Percentiles rank a stretch among this genome's conserved stretches.
phyloP scores from a whole-genome alignment of 2,113 vertebrate species.

The Misgurnus anguillicaudatus region DNA sequence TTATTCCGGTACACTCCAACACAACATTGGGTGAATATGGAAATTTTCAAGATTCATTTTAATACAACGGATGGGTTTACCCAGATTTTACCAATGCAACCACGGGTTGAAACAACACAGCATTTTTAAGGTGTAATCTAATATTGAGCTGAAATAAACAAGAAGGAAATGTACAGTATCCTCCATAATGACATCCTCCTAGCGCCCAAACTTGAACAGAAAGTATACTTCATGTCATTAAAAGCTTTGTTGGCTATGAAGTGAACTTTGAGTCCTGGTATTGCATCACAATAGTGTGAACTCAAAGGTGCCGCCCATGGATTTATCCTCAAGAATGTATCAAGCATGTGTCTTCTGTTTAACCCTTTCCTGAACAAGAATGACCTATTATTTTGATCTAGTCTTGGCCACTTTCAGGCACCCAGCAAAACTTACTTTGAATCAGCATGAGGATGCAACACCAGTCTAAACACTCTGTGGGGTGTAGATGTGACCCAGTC shows the following conservation, averaged over 20 bases:
- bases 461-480: conserved; percentile 35
- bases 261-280: conserved; percentile 23
- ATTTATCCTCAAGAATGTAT: not conserved
- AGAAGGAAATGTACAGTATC: not conserved
- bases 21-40: too few species aligned
- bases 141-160: not conserved
- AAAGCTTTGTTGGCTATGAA: conserved; percentile 17
- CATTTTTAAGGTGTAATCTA: too few species aligned
- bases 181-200: not conserved
- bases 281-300: not conserved
- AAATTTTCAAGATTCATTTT: too few species aligned
- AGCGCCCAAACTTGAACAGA: not conserved
- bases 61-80: too few species aligned
- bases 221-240: conserved; percentile 14
- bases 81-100: too few species aligned
- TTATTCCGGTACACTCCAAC: too few species aligned
- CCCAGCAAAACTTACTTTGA: conserved; percentile 1
- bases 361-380: not conserved
- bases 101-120: too few species aligned
- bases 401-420: not conserved
- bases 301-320: conserved; percentile 1
- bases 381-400: not conserved
- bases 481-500: not conserved
- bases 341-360: not conserved
- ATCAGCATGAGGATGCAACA: not conserved